Base-by-base conservation (phyloP, 2,797 vertebrate genomes). In the Cryptoprocta ferox region DNA sequence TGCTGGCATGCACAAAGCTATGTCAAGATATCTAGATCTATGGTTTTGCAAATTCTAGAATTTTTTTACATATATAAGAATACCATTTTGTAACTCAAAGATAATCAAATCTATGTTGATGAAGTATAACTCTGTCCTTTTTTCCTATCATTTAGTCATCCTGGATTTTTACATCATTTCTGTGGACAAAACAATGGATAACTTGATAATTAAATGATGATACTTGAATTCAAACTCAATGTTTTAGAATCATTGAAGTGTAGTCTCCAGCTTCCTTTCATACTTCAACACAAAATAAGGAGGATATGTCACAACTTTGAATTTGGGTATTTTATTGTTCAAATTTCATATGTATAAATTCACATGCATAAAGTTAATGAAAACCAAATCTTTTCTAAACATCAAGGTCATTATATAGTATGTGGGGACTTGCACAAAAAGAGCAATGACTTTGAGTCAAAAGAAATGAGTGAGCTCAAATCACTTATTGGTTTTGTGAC, bases 121-220 rank as follows among this genome's bases (percentile, higher is more conserved):
- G 73, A 63, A 82, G 21, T 37, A 15, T 26, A 79, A 24, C 8
- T n/a, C 13, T 56, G 8, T 56, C 14, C 30, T 61, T 42, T 19
- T 95, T 85, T 78, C 7, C 78, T 42, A 78, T 88, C 76, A 73
- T 63, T 94, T 92, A n/a, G 32, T 66, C 37, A 87, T 70, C 48
- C 5, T 88, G 3, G 2, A 42, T 68, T 78, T 92, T 96, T 71
- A 42, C 2, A 73, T 71, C 48, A 85, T 78, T 91, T 39, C 5
- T 81, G 3, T 79, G 28, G 42, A 78, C 10, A 75, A 71, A 86
- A 32, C 3, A 87, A 16, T 85, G 24, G 24, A 42, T 2, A 61
- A 39, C 3, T 73, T 4, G 8, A 50, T 84, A n/a, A 70, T 78
- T 76, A 66, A 32, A 37, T 21, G 4, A 83, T 21, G 10, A 10